Evolutionary conservation across 2,113 vertebrate species (phyloP), one percentile per base, ranked within the genome.

Genomic region (Pseudolaguvia tuberculata): DNA sequence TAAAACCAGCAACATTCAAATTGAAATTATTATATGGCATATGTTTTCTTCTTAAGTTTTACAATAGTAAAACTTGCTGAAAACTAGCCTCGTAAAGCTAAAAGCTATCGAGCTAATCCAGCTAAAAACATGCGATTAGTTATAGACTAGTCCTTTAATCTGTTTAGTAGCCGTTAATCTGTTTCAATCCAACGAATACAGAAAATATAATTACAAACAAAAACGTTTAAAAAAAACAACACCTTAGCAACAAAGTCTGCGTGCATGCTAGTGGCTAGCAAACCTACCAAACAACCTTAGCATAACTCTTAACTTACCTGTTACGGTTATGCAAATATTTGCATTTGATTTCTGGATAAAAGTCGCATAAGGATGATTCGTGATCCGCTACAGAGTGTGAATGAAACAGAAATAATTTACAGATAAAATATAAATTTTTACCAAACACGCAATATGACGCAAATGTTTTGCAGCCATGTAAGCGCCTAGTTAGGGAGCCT

Each of bases 391-490:
- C 42, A 35, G 20, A 68, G 7, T 31, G 25, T 9, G 42, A 55
- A 27, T 7, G 23, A 58, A 45, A 21, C 27, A 55, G 6, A 42
- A 66, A 55, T 72, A 51, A 62, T 72, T 48, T 61, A 51, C 57
- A 45, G 39, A 21, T 25, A 61, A 59, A 10, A 45, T 51, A 53
- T 50, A 65, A 31, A 67, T 75, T 75, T n/a, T 72, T 69, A 62
- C 55, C 77, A 75, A 75, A 75, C 71, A 77, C 61, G 61, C 76
- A 70, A 71, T 82, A 53, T 70, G 51, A 61, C 73, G 56, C 51
- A 59, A 72, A 72, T 76, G 78, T 82, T 75, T 78, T 71, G 75
- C 62, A 57, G 80, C 75, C 68, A 68, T 52, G 27, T 51, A 80
- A 65, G 72, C 63, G 69, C 72, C 76, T 80, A 50, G 42, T n/a